Evolutionary conservation across 2,888 invertebrate genomes (phyloP).

Genomic region (Trissolcus brochymenae): DNA sequence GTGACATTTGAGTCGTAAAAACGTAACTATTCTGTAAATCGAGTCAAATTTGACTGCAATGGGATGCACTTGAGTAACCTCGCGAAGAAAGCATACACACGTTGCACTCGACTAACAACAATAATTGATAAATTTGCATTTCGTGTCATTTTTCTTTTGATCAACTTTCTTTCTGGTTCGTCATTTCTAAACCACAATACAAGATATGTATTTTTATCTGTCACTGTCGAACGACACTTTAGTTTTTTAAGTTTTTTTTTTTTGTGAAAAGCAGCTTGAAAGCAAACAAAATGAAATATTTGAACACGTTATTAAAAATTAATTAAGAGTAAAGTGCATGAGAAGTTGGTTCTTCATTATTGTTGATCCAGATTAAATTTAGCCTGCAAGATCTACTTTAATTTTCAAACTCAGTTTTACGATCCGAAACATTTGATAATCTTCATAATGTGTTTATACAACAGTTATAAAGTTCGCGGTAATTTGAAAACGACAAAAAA

Average conservation of each 20-base stretch:
- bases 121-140: slow-evolving; percentile 54
- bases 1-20: not conserved
- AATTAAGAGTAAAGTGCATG: slow-evolving; percentile 1
- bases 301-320: slow-evolving; percentile 9
- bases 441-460: slow-evolving; percentile 16
- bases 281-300: slow-evolving; percentile 27
- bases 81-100: slow-evolving; percentile 51
- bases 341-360: not conserved
- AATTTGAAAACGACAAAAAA: slow-evolving; percentile 12
- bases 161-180: slow-evolving; percentile 45
- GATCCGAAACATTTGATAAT: slow-evolving; percentile 18
- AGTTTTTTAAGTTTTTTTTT: slow-evolving; percentile 12
- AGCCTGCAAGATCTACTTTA: not conserved
- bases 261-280: slow-evolving; percentile 12
- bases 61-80: slow-evolving; percentile 50
- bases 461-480: slow-evolving; percentile 13
- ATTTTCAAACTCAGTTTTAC: not conserved
- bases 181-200: slow-evolving; percentile 39
- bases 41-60: slow-evolving; percentile 35
- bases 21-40: slow-evolving; percentile 12
- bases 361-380: not conserved
- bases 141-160: slow-evolving; percentile 52
- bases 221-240: slow-evolving; percentile 30
- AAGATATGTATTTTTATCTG: slow-evolving; percentile 33
- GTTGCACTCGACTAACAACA: slow-evolving; percentile 53